Base-by-base conservation (phyloP, 2,113 vertebrate genomes). In the Eublepharis macularius region DNA sequence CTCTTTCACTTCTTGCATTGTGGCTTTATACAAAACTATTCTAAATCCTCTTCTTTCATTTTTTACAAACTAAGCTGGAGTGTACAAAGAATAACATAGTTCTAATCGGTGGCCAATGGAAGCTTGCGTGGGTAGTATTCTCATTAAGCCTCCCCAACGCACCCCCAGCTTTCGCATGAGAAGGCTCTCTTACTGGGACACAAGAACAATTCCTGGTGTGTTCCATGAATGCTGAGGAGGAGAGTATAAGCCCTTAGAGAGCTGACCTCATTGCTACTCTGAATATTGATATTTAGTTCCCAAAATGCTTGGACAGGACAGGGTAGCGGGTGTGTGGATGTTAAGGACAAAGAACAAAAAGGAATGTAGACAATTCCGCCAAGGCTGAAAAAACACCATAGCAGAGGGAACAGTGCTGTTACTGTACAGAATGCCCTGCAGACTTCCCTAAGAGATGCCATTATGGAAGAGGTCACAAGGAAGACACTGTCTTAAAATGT, bases 151-250 rank as follows among this genome's bases (percentile, higher is more conserved):
- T 73, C 65, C 80, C 75, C 74, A 36, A 21, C 80, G 77, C 86
- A 41, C 76, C 81, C 86, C 81, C 75, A 39, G 86, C 81, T 87
- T 87, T 87, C 75, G 7, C 86, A 83, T 78, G 66, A 83, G 81
- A 65, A 68, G 47, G 66, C 70, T 87, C 81, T 66, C 75, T 43
- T 47, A 77, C 74, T 73, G 54, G 86, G 60, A 68, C 68, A 66
- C 43, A 51, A 83, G 86, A 83, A 87, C 86, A 80, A 83, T 87
- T 87, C 76, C 43, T 83, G 68, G 12, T 83, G 81, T 87, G 86
- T 83, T 83, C 76, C 57, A 24, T 34, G 68, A 72, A 79, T 39
- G 24, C 43, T 51, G 76, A 79, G 86, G 86, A 65, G 86, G 76
- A 54, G 76, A 83, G 76, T 47, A 80, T 69, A 76, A 70, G 39